Conservation (phyloP, 2,797 vertebrate species). For the Pangasius macronema region DNA sequence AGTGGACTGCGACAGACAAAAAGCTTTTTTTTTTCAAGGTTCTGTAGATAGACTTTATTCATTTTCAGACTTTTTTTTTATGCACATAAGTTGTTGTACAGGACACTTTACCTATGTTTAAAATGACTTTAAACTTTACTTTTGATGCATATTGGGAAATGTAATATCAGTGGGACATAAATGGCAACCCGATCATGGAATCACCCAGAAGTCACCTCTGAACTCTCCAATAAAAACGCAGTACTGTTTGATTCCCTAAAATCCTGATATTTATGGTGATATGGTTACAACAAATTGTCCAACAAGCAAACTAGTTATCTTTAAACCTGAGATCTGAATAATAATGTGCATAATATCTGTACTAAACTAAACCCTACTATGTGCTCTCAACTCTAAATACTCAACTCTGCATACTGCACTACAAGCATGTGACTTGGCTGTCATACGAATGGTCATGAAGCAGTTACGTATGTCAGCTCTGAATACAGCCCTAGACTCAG, state of each 20-base stretch:
- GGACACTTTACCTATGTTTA: neutral
- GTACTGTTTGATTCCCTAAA: neutral
- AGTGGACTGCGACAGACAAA: neutral
- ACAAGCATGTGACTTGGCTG: neutral
- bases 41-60: neutral
- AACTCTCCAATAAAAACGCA: neutral
- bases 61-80: neutral
- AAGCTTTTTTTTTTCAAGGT: neutral
- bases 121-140: neutral
- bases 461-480: neutral
- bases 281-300: too few species aligned
- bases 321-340: neutral
- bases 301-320: too few species aligned
- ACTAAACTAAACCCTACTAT: neutral
- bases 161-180: neutral
- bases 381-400: neutral
- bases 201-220: neutral
- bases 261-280: neutral
- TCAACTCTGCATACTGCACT: neutral
- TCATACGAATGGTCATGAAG: neutral
- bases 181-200: neutral
- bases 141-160: neutral
- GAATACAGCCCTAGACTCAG: neutral
- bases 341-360: neutral
- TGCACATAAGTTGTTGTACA: neutral